phyloP scores from a whole-genome alignment of 2,797 vertebrate genomes.

The Myotis planiceps region DNA sequence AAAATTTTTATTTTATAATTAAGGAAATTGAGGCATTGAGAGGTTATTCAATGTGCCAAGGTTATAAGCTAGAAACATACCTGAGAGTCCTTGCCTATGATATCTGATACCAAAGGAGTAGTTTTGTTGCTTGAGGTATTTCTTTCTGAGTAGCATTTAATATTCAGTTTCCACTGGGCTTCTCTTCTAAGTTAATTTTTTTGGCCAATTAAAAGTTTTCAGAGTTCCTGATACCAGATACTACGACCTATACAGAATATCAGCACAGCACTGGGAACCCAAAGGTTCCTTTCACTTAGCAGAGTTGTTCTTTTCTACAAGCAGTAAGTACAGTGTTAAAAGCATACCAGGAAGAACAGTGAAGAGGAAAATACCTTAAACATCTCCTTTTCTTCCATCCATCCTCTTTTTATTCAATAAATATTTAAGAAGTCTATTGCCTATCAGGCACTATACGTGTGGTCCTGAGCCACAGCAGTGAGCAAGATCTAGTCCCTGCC shows the following conservation, averaged over 20 bases:
- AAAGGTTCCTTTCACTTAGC: background rate
- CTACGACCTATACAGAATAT: background rate
- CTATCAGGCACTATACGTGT: background rate
- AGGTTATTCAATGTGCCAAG: background rate
- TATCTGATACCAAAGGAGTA: background rate
- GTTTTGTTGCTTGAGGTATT: background rate
- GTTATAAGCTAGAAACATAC: background rate
- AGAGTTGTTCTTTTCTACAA: background rate
- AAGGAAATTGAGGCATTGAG: background rate
- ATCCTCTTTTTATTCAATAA: background rate
- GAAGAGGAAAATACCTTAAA: background rate
- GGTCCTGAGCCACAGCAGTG: background rate
- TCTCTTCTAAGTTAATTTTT: background rate
- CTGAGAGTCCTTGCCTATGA: background rate
- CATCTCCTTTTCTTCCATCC: background rate
- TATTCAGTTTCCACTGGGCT: background rate
- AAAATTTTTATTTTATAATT: background rate
- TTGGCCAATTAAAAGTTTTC: background rate
- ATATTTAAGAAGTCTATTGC: background rate
- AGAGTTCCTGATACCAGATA: background rate
- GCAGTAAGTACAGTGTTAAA: background rate
- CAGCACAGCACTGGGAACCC: background rate
- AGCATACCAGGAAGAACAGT: background rate
- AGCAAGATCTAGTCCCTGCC: background rate
- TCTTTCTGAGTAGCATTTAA: background rate